phyloP scores from a whole-genome alignment of 2,113 vertebrate genomes.

The Lophotis ruficrista region DNA sequence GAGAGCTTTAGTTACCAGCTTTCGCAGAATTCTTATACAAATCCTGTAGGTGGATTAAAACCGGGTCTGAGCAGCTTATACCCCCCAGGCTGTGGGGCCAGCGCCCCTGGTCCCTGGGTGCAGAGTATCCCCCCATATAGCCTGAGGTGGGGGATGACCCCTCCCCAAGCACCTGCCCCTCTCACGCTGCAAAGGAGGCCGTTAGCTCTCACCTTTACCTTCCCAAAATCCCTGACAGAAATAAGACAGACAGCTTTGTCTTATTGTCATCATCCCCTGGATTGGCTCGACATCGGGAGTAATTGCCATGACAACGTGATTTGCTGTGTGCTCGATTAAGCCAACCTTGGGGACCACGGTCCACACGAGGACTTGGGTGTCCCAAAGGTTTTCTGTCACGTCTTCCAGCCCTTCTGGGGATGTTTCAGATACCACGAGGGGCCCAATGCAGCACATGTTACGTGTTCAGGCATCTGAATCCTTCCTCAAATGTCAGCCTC shows the following conservation, averaged over 20 bases:
- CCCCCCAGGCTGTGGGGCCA: not conserved
- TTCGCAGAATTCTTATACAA: not conserved
- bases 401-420: not conserved
- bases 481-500: not conserved
- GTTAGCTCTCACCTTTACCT: not conserved
- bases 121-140: not conserved
- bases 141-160: not conserved
- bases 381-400: not conserved
- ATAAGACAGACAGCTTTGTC: not conserved
- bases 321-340: not conserved
- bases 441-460: not conserved
- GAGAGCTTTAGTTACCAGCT: constrained; percentile 9
- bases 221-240: not conserved
- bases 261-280: not conserved
- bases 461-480: not conserved
- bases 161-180: not conserved
- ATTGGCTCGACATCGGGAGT: not conserved
- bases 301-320: not conserved
- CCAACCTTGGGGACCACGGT: rapidly evolving
- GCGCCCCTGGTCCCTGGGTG: not conserved
- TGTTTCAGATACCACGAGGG: not conserved
- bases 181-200: not conserved
- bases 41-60: constrained; percentile 8
- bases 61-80: not conserved
- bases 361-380: not conserved